Evolutionary conservation across 92 coral and sea anemone species (phyloP).

Genomic region (Actinernus sp.): DNA sequence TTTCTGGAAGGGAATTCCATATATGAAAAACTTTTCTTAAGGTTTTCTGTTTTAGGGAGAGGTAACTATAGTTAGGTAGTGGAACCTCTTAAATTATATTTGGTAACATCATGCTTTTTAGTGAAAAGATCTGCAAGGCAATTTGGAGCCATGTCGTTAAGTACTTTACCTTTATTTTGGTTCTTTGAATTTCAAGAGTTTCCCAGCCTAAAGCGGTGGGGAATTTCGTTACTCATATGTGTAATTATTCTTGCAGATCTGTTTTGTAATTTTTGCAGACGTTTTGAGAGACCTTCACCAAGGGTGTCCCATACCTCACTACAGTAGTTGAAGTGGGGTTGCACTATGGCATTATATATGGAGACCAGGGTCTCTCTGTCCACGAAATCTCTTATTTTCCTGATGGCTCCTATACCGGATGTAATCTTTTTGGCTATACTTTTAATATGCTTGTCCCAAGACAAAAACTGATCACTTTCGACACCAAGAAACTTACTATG

Average conservation of each 20-base stretch:
- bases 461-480: constrained; percentile 41
- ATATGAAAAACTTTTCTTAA: constrained; percentile 39
- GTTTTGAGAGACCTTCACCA: constrained; percentile 19
- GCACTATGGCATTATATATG: constrained; percentile 38
- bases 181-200: constrained; percentile 40
- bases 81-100: constrained; percentile 42
- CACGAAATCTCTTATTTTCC: constrained; percentile 3
- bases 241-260: constrained; percentile 24
- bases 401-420: constrained; percentile 41
- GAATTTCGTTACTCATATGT: constrained; percentile 26
- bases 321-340: constrained; percentile 37
- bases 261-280: constrained; percentile 13
- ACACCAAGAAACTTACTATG: constrained; percentile 64
- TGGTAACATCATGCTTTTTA: constrained; percentile 13
- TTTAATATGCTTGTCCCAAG: constrained; percentile 34
- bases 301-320: constrained; percentile 66
- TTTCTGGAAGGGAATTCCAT: constrained; percentile 51
- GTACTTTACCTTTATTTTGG: constrained; percentile 27
- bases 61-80: constrained; percentile 53
- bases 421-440: constrained; percentile 18
- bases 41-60: constrained; percentile 27
- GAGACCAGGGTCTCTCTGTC: constrained; percentile 19
- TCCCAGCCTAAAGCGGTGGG: constrained; percentile 43
- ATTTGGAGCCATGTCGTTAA: constrained; percentile 27
- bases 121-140: constrained; percentile 32